These are phyloP conservation scores for Aphidius colemani DNA, from an alignment of 2,888 invertebrate species.

Conservation along the genomic window DNA sequence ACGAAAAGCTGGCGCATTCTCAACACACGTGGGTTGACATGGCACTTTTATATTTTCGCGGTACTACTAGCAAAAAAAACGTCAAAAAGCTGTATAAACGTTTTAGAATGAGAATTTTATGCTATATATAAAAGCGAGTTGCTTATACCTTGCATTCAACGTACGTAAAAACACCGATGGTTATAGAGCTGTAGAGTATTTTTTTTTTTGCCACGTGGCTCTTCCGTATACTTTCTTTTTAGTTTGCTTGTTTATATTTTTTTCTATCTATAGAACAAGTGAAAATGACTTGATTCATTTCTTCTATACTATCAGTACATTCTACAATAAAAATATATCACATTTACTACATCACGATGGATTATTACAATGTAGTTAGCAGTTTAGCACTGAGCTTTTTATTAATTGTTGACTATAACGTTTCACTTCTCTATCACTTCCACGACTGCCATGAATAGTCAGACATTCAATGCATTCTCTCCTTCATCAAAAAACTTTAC, in stretches of 20 bases:
- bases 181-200: background rate
- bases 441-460: background rate
- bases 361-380: background rate
- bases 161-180: background rate
- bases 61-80: conserved; percentile 47
- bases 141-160: no score
- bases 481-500: conserved; percentile 7
- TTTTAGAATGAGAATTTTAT: conserved; percentile 28
- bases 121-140: background rate
- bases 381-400: background rate
- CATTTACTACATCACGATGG: background rate
- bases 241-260: no score
- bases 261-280: background rate
- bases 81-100: conserved; percentile 49
- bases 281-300: no score
- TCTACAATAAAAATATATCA: no score
- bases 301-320: no score
- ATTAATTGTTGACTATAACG: conserved; percentile 1
- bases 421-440: conserved; percentile 12
- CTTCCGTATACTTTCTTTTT: conserved; percentile 10
- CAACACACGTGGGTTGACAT: conserved; percentile 55
- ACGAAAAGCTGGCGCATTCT: conserved; percentile 48
- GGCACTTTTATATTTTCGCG: conserved; percentile 50
- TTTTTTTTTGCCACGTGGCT: conserved; percentile 31
- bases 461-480: conserved; percentile 8